Percentiles rank a stretch among this genome's conserved stretches.
Conservation (phyloP, 2,113 vertebrate genomes). For the Cathartes aura region DNA sequence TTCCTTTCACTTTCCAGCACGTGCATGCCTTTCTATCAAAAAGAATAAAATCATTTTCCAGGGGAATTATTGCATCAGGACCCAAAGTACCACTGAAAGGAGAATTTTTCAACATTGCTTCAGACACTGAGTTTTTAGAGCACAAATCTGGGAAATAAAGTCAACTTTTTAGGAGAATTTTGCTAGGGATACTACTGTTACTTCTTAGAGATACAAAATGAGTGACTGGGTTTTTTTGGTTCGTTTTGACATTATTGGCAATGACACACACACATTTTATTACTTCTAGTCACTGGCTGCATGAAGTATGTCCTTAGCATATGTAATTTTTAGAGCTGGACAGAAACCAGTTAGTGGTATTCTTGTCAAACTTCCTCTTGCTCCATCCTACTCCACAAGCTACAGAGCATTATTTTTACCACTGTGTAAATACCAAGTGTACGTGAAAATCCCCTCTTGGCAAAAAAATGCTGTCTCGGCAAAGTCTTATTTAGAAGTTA, state of each 20-base stretch:
- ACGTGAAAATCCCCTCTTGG: constrained; percentile 1
- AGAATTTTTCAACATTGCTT: not conserved
- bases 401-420: constrained; percentile 26
- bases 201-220: not conserved
- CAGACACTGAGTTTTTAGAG: not conserved
- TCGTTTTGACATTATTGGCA: not conserved
- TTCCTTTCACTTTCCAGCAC: not conserved
- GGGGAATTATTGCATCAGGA: not conserved
- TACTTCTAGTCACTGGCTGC: not conserved
- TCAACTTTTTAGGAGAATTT: not conserved
- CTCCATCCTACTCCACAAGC: not conserved
- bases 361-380: constrained; percentile 33
- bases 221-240: not conserved
- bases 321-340: constrained; percentile 30
- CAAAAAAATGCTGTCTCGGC: not conserved
- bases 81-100: not conserved
- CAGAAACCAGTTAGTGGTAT: constrained; percentile 8
- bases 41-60: not conserved
- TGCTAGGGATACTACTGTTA: not conserved
- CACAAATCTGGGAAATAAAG: not conserved
- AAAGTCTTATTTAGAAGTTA: not conserved
- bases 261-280: not conserved
- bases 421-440: not conserved
- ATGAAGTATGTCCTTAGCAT: not conserved
- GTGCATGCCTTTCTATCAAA: not conserved